phyloP scores from a whole-genome alignment of 92 coral and sea anemone genomes.

The Micromussa lordhowensis region DNA sequence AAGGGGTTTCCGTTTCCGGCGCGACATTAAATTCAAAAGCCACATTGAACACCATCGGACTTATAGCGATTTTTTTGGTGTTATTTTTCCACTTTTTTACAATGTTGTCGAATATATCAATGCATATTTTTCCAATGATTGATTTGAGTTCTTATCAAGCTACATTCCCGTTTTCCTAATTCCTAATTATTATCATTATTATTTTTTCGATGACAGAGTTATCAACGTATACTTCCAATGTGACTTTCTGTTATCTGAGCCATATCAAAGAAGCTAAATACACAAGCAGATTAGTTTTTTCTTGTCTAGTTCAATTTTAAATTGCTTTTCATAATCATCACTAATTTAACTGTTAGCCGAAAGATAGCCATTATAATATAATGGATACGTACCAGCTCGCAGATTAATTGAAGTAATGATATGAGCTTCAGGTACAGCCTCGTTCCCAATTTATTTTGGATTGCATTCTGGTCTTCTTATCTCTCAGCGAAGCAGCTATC shows the following conservation, averaged over 20 bases:
- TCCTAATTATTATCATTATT: no score
- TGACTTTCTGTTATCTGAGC: background rate
- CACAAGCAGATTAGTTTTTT: background rate
- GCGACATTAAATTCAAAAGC: background rate
- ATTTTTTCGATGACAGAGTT: background rate
- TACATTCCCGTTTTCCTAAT: background rate
- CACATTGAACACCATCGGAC: background rate
- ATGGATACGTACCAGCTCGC: no score
- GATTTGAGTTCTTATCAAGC: background rate
- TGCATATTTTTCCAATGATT: background rate
- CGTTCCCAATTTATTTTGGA: background rate
- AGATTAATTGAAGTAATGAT: no score
- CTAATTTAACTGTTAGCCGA: background rate
- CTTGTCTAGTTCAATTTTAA: background rate
- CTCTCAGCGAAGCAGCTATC: conserved; percentile 13
- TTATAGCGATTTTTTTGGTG: background rate
- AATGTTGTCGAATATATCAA: background rate
- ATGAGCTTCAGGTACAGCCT: background rate
- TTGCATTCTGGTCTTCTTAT: background rate
- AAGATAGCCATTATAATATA: background rate
- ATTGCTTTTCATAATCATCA: background rate
- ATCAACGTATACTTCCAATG: background rate
- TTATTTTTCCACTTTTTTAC: background rate
- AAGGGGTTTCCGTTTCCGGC: background rate
- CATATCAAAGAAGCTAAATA: background rate